phyloP scores from a whole-genome alignment of 2,113 vertebrate genomes.

The human (Homo sapiens) region DNA sequence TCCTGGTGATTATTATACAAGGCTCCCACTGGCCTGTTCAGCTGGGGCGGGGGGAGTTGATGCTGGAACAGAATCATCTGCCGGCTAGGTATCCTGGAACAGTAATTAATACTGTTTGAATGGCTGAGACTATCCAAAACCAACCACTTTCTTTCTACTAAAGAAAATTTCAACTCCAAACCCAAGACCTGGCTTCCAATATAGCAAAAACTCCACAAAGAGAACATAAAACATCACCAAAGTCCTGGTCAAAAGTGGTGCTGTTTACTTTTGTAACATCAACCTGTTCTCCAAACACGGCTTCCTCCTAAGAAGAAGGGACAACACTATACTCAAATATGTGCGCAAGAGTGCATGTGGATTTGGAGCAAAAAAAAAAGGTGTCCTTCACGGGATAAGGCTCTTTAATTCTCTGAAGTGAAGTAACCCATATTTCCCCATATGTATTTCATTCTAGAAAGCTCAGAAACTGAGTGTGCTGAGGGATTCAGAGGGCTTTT shows the following conservation, averaged over 20 bases:
- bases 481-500: background rate
- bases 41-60: background rate
- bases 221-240: background rate
- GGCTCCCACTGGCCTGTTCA: background rate
- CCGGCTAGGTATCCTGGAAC: background rate
- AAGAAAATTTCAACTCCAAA: constrained; percentile 25
- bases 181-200: background rate
- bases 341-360: background rate
- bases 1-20: background rate
- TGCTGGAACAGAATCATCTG: background rate
- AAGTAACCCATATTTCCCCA: background rate
- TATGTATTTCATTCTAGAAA: background rate
- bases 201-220: constrained; percentile 8
- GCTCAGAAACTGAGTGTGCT: background rate
- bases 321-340: background rate
- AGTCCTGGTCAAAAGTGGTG: background rate
- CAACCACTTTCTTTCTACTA: background rate
- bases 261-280: background rate
- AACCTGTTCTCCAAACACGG: background rate
- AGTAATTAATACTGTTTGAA: background rate
- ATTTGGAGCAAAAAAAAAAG: background rate
- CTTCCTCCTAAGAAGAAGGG: background rate
- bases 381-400: background rate
- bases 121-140: background rate
- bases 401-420: constrained; percentile 22